Conservation (phyloP, 1,140 invertebrate genomes). For the Theocolax elegans region DNA sequence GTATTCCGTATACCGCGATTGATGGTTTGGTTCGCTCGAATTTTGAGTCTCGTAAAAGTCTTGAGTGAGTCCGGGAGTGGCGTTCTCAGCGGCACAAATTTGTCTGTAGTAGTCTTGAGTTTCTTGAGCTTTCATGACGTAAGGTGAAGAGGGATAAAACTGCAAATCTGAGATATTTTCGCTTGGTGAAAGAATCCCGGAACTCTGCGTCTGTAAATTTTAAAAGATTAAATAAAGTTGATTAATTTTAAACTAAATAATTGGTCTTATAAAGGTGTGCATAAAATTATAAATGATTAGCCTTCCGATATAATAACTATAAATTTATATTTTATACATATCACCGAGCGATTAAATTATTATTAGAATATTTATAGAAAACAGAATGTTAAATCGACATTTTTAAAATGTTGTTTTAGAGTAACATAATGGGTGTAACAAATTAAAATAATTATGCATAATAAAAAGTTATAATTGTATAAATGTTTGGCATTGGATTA, state of each 20-base stretch:
- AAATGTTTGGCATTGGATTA: no score
- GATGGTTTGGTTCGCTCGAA: background rate
- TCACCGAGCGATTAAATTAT: no score
- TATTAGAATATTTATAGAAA: no score
- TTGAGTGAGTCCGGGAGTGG: background rate
- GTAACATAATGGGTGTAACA: no score
- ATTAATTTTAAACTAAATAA: background rate
- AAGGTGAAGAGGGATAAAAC: background rate
- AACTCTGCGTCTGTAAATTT: background rate
- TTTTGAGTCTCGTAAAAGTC: slow-evolving; percentile 10
- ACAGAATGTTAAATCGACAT: no score
- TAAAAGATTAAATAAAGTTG: background rate
- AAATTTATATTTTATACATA: no score
- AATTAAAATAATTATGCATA: no score
- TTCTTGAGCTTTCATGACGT: background rate
- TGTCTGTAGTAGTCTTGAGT: slow-evolving; percentile 11
- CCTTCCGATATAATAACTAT: no score
- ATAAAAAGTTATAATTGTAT: no score
- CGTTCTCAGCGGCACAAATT: background rate
- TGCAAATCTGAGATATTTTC: slow-evolving; percentile 5
- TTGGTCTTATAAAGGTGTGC: no score
- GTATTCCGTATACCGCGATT: slow-evolving; percentile 37
- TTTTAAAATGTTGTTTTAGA: no score
- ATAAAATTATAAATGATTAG: no score
- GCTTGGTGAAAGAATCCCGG: background rate